A percentile compares a stretch with the other conserved stretches of the same genome.
Conservation (phyloP, 2,113 vertebrate genomes). For the Actenoides lindsayi region DNA sequence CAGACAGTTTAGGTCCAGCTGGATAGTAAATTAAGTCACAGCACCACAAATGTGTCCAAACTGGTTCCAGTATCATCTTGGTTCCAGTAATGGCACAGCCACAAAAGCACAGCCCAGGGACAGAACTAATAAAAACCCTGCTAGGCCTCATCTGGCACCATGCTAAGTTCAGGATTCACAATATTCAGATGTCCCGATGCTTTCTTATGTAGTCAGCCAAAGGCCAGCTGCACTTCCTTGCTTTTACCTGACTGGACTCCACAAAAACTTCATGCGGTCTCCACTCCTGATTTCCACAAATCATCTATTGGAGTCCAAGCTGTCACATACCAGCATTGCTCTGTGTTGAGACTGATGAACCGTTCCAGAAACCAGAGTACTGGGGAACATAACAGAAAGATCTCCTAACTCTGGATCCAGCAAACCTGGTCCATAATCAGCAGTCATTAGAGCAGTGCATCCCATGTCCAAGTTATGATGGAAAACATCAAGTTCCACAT, state of each 20-base stretch:
- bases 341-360: not conserved
- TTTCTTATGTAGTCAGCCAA: not conserved
- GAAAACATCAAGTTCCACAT: not conserved
- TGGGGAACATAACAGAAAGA: not conserved
- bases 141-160: not conserved
- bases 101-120: not conserved
- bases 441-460: not conserved
- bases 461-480: not conserved
- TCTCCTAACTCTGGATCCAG: not conserved
- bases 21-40: not conserved
- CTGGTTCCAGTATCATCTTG: not conserved
- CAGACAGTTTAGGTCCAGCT: not conserved
- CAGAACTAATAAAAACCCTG: not conserved
- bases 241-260: not conserved
- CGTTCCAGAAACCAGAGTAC: not conserved
- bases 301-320: not conserved
- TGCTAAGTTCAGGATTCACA: not conserved
- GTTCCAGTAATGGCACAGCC: not conserved
- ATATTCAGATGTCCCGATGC: not conserved
- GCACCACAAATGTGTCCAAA: not conserved
- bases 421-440: not conserved
- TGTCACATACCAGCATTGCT: not conserved
- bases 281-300: not conserved
- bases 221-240: not conserved
- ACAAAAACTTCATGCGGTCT: not conserved